Base-by-base conservation (phyloP, 2,797 vertebrate species). In the Poecilia wingei region DNA sequence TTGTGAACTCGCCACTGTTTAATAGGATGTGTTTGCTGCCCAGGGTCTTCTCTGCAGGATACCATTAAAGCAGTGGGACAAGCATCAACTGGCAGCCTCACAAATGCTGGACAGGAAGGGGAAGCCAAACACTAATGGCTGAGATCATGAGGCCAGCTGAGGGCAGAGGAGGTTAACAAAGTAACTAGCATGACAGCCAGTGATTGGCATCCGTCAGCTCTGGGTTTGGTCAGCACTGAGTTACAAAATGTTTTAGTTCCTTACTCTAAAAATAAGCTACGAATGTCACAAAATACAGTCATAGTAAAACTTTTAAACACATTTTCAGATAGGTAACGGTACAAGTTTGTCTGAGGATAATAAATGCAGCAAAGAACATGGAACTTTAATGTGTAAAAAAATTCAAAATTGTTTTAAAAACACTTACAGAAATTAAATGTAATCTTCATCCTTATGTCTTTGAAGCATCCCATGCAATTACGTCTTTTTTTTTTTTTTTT, bases 11-110 rank as follows among this genome's bases (percentile, higher is more conserved):
- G 92, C 86, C 87, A 84, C 91, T 91, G 92, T 92, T 94, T 93
- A 95, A 95, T 90, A 91, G 91, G 92, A 93, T 94, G 91, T 91
- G 90, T 92, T 92, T 92, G 89, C 78, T 91, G 88, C 87, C 87
- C 90, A 76, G 88, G 89, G 91, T 91, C 87, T 87, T 92, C 91
- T 91, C 92, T 86, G 91, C 87, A 76, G 91, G 91, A 90, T 74
- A 82, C 86, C 39, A 77, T 91, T 93, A 91, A 93, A 93, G 84
- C 87, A 88, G 83, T 85, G 92, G 89, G 90, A 93, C 90, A 90
- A 91, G 91, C 92, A 91, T 92, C 90, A 92, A 92, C 90, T 92
- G 90, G 90, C 93, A 93, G 91, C 80, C 83, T 87, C 90, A 89
- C 85, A 86, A 92, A 93, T 86, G 88, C 91, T 93, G 90, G 92